Evolutionary conservation across 2,888 invertebrate species (phyloP), one percentile per base, ranked within the genome.

Genomic region (Drosophila neonasuta): DNA sequence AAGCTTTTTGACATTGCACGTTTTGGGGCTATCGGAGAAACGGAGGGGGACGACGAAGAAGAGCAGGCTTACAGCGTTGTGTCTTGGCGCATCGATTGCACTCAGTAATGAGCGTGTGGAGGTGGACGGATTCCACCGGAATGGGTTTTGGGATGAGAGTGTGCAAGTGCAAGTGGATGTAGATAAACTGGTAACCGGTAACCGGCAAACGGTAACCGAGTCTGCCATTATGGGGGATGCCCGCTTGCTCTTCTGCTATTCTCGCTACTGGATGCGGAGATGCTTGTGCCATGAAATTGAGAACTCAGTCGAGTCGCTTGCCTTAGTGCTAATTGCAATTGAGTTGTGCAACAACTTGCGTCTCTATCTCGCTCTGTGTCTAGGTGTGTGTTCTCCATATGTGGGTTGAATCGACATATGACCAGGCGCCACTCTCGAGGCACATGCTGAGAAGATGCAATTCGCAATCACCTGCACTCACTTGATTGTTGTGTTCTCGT

Each of bases 241-340:
- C 24, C 24, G 24, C 24, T 24, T 24, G 24, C 24, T 24, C 20
- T 20, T 20, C 20, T 20, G 4, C 20, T 20, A 0, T 20, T 20
- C 24, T 24, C 24, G 24, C 24, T 24, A 0, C 24, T 5, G 24
- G 24, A 24, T 24, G 24, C 24, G 24, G 24, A 7, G 8, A 24
- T 13, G 17, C 15, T 17, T 15, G n/a, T 11, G 7, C 45, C 30
- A 32, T 45, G 52, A 42, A 67, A 77, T 63, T 77, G 68, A 63
- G 63, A 68, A 20, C 20, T 59, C 46, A 57, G 15, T 68, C 50
- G 50, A 60, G 15, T 68, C 56, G 50, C 68, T 68, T 58, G 59
- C 77, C 44, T 74, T 60, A 77, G 81, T 86, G 86, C 86, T 81
- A 81, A 81, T 86, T 83, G 84, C 86, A 86, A 84, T 86, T 86